A percentile compares a stretch with the other conserved stretches of the same genome.
Evolutionary conservation across 2,113 vertebrate species (phyloP).

Genomic region (Tyrannus savana): DNA sequence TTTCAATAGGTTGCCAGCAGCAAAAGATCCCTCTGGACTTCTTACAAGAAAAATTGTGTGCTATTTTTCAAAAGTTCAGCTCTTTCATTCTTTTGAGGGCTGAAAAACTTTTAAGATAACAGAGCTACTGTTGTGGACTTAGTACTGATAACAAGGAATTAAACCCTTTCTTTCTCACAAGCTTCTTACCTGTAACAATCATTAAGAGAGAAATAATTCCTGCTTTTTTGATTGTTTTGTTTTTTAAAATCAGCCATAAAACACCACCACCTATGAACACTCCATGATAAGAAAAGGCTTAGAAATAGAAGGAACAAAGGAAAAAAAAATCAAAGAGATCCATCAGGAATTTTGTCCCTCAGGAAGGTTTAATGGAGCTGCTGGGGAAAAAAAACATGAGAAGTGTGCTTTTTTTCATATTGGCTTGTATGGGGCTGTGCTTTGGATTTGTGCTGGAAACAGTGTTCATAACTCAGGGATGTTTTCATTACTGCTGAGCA

Average conservation of each 20-base stretch:
- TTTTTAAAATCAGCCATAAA: background rate
- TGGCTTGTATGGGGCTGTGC: background rate
- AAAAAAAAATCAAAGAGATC: background rate
- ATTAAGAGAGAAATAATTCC: background rate
- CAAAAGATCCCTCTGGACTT: background rate
- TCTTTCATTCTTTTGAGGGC: background rate
- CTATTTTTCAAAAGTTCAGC: background rate
- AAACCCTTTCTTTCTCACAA: background rate
- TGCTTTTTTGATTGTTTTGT: background rate
- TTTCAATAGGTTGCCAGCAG: background rate
- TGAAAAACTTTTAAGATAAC: background rate
- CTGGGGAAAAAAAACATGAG: background rate
- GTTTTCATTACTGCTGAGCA: background rate
- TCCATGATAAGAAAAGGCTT: background rate
- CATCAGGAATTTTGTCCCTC: background rate
- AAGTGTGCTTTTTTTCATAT: background rate
- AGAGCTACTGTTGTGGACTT: background rate
- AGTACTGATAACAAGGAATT: background rate
- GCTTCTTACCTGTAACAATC: background rate
- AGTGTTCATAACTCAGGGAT: background rate
- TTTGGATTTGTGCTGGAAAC: background rate
- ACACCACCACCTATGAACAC: background rate
- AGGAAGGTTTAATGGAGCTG: background rate
- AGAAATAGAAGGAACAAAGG: background rate
- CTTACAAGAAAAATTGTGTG: background rate